Evolutionary conservation across 1,140 invertebrate genomes (phyloP).

Genomic region (Tribolium madens): DNA sequence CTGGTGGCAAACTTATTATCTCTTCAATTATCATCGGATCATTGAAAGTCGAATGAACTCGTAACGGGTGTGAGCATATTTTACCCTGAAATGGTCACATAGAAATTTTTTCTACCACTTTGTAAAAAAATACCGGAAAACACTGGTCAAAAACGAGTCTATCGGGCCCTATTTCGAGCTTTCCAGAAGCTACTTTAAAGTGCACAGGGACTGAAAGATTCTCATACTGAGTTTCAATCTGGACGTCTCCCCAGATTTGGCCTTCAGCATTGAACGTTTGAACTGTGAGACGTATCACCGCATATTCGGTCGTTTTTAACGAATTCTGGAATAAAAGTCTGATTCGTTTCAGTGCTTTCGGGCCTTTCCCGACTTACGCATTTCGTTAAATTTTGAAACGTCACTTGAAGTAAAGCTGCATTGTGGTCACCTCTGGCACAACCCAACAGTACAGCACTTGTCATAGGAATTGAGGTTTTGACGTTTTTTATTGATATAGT

Average conservation of each 20-base stretch:
- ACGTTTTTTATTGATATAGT: slow-evolving; percentile 76
- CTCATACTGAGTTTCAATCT: slow-evolving; percentile 82
- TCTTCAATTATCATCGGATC: slow-evolving; percentile 76
- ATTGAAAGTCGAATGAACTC: slow-evolving; percentile 80
- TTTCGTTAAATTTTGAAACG: slow-evolving; percentile 67
- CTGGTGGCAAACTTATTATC: slow-evolving; percentile 67
- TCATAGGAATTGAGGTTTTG: slow-evolving; percentile 76
- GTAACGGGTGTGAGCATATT: slow-evolving; percentile 78
- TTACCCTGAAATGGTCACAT: slow-evolving; percentile 76
- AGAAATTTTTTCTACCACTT: slow-evolving; percentile 61
- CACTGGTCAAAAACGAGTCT: slow-evolving; percentile 82
- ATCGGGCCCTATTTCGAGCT: slow-evolving; percentile 72
- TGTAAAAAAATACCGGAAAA: slow-evolving; percentile 75
- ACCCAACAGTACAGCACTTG: slow-evolving; percentile 77
- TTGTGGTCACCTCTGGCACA: slow-evolving; percentile 75
- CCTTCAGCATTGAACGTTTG: slow-evolving; percentile 78
- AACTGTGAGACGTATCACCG: slow-evolving; percentile 80
- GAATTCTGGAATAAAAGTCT: slow-evolving; percentile 65
- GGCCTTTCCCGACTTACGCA: slow-evolving; percentile 61
- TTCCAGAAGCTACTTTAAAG: slow-evolving; percentile 74
- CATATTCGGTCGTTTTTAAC: slow-evolving; percentile 77
- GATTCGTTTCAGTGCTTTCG: no score
- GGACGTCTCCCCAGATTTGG: slow-evolving; percentile 76
- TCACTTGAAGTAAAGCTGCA: slow-evolving; percentile 66
- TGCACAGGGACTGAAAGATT: slow-evolving; percentile 73